Base-by-base conservation (phyloP, 2,888 invertebrate genomes). In the Nomada goodeniana region DNA sequence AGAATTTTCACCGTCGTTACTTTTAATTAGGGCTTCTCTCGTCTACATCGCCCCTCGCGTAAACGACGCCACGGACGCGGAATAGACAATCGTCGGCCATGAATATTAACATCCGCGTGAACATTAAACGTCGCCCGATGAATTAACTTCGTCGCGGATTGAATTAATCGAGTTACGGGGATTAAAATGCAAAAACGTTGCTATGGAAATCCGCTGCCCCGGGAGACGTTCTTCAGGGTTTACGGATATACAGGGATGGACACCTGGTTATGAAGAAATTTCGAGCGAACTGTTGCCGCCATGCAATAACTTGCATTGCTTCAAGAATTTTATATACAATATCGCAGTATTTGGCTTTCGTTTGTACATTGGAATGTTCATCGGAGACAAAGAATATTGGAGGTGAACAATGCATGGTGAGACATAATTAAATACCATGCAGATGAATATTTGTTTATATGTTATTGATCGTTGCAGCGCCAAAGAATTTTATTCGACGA, bases 161-260 rank as follows among this genome's bases (percentile, higher is more conserved):
- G 67, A 75, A 80, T 70, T 75, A 80, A 82, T 80, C 26, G 70
- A 80, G 70, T 80, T 68, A 61, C 47, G 44, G 53, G 50, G 63
- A 80, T 82, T 82, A 80, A 80, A 82, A 80, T 75, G 75, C 81
- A 63, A 61, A 68, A 71, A 57, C 70, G 67, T 61, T 57, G 7
- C 36, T 26, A 71, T 75, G 80, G 36, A 71, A 73, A 75, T 75
- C 47, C 3, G 15, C 0, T 1, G 52, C 10, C n/a, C 50, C 7
- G 5, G 18, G 36, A 3, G 44, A 53, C 1, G 47, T 50, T 13
- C 26, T 60, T 29, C 20, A 9, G 9, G 47, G 47, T 15, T 47
- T 15, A 44, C 42, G n/a, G 10, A 29, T 29, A 10, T 72, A 29
- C 13, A 18, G 7, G n/a, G n/a, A 26, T n/a, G 23, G 29, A 15